Evolutionary conservation across 2,797 vertebrate genomes (phyloP).

Genomic region (Caiman crocodilus): DNA sequence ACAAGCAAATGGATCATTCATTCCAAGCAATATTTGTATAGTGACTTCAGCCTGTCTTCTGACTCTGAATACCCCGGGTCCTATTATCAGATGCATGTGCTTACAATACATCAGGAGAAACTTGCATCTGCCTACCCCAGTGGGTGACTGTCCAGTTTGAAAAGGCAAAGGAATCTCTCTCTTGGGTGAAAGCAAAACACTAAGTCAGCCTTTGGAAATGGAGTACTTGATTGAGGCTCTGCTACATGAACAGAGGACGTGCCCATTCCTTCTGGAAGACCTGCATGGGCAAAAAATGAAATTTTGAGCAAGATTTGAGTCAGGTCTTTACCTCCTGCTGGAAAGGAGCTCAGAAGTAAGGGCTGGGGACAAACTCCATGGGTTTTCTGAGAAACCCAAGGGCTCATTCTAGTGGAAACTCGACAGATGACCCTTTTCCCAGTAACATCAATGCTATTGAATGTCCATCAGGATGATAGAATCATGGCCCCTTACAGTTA

Average conservation of each 20-base stretch:
- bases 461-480: background rate
- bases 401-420: too few relatives aligned
- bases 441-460: background rate
- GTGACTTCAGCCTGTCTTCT: constrained; percentile 27
- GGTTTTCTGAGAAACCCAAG: too few relatives aligned
- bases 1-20: constrained; percentile 48
- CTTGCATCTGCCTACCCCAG: background rate
- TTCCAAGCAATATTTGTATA: background rate
- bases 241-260: background rate
- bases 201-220: background rate
- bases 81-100: background rate
- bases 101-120: background rate
- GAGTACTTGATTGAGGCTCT: background rate
- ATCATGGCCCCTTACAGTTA: background rate
- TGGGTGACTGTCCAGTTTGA: background rate
- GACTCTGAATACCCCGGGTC: background rate
- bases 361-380: background rate
- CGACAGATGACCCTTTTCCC: too few relatives aligned
- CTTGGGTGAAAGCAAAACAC: background rate
- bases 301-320: background rate
- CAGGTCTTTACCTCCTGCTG: background rate
- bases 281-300: background rate
- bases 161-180: too few relatives aligned
- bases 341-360: background rate
- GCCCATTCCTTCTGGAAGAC: background rate